phyloP scores from a whole-genome alignment of 2,113 vertebrate species.

The Osmerus mordax region DNA sequence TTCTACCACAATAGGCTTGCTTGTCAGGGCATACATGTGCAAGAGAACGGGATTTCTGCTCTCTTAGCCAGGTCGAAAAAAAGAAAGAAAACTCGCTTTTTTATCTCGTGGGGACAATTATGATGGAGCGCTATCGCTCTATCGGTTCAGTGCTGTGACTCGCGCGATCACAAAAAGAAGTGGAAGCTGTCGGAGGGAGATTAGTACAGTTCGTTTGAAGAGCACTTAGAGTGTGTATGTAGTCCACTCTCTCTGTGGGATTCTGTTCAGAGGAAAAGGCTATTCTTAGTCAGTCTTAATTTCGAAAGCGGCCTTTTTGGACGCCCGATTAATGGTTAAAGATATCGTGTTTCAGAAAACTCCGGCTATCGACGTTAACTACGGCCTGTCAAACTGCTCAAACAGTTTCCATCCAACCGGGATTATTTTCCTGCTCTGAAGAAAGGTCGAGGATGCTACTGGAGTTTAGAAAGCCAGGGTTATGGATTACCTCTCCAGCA shows the following conservation, averaged over 20 bases:
- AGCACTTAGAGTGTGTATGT: constrained; percentile 10
- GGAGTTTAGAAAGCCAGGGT: too few relatives aligned
- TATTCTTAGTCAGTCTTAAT: neutral
- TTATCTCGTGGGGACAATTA: constrained; percentile 37
- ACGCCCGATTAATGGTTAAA: neutral
- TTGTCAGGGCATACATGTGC: neutral
- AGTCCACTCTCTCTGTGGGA: constrained; percentile 13
- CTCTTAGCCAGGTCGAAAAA: constrained; percentile 25
- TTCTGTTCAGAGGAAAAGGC: constrained; percentile 15
- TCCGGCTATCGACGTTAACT: too few relatives aligned
- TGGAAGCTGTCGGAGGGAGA: constrained; percentile 32
- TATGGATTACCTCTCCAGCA: too few relatives aligned
- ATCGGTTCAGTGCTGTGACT: constrained; percentile 32
- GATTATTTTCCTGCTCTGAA: too few relatives aligned
- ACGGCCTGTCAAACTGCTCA: too few relatives aligned
- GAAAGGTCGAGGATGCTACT: too few relatives aligned
- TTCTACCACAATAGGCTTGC: neutral
- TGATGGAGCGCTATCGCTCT: constrained; percentile 17
- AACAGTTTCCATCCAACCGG: too few relatives aligned
- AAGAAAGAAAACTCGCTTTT: constrained; percentile 10
- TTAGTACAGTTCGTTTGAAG: constrained; percentile 45
- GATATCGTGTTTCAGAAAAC: neutral
- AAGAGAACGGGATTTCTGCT: constrained; percentile 11
- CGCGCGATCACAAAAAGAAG: constrained; percentile 34
- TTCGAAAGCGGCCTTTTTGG: constrained; percentile 2